phyloP scores from a whole-genome alignment of 2,113 vertebrate species.

The Stegastes partitus region DNA sequence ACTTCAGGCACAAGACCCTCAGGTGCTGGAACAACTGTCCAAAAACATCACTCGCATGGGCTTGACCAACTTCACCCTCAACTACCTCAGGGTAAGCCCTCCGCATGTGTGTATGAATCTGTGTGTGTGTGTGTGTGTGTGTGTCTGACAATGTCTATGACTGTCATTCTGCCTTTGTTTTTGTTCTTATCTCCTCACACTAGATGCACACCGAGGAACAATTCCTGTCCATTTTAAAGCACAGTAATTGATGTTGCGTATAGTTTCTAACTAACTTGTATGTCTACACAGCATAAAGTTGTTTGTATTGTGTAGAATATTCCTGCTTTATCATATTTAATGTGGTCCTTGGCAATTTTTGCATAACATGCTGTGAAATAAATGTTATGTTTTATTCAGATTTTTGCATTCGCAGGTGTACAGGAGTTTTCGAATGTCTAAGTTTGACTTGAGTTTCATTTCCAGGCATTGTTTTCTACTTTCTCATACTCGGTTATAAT shows the following conservation, averaged over 20 bases:
- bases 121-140: slow-evolving; percentile 7
- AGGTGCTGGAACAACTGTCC: slow-evolving; percentile 99
- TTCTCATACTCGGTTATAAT: slow-evolving; percentile 3
- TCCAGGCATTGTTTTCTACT: slow-evolving; percentile 15
- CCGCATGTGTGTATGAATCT: slow-evolving; percentile 15
- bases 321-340: slow-evolving; percentile 7
- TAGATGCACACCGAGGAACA: slow-evolving; percentile 27
- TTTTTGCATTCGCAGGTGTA: slow-evolving; percentile 5
- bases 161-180: slow-evolving; percentile 60
- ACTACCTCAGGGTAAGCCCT: slow-evolving; percentile 99
- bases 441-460: slow-evolving; percentile 20
- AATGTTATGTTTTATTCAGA: background rate
- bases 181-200: slow-evolving; percentile 32
- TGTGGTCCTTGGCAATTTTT: background rate
- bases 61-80: slow-evolving; percentile 99
- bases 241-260: slow-evolving; percentile 26
- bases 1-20: slow-evolving; percentile 97
- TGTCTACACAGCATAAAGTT: slow-evolving; percentile 22
- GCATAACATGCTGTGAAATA: background rate
- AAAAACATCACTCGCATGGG: slow-evolving; percentile 99
- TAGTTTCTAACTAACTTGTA: slow-evolving; percentile 16
- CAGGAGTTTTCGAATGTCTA: background rate
- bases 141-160: slow-evolving; percentile 39
- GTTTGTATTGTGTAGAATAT: slow-evolving; percentile 14
- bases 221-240: slow-evolving; percentile 41